Percentiles rank a stretch among this genome's conserved stretches.
These are phyloP conservation scores for Montipora cactus DNA, from an alignment of 64 coral and sea anemone genomes.

Conservation along the genomic window DNA sequence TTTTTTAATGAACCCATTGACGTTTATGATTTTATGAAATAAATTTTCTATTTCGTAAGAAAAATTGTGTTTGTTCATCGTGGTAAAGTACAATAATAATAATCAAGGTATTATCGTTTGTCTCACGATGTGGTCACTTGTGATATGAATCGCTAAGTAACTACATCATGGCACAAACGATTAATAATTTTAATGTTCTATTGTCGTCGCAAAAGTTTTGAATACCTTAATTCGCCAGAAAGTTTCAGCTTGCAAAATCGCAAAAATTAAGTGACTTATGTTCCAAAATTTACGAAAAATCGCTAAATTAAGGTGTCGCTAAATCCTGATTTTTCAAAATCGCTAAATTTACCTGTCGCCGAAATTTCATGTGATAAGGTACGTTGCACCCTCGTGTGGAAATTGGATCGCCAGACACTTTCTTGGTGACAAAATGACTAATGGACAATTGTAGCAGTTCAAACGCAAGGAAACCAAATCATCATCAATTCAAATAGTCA, in stretches of 20 bases:
- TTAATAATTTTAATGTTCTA: constrained; percentile 82
- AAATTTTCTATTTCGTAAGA: constrained; percentile 75
- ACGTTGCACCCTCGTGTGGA: background rate
- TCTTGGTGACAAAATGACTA: too few relatives aligned
- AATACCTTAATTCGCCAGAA: constrained; percentile 84
- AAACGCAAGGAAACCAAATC: too few relatives aligned
- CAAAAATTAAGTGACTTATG: constrained; percentile 75
- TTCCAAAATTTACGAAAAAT: constrained; percentile 63
- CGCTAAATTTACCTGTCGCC: constrained; percentile 9
- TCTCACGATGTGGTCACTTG: constrained; percentile 75
- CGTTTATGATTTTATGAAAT: constrained; percentile 76
- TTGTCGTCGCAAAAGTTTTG: constrained; percentile 81
- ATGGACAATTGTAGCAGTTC: too few relatives aligned
- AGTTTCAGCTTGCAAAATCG: constrained; percentile 77
- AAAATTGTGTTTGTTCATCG: constrained; percentile 81
- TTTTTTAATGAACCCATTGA: constrained; percentile 79
- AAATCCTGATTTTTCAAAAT: constrained; percentile 35
- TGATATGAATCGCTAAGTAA: constrained; percentile 79
- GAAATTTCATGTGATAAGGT: constrained; percentile 53
- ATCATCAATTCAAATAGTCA: too few relatives aligned
- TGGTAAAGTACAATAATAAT: constrained; percentile 62
- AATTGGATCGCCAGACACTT: too few relatives aligned
- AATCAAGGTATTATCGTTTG: too few relatives aligned
- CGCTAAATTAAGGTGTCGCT: constrained; percentile 57
- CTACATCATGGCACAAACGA: constrained; percentile 76